Conservation (phyloP, 2,113 vertebrate genomes). For the Rutilus rutilus region DNA sequence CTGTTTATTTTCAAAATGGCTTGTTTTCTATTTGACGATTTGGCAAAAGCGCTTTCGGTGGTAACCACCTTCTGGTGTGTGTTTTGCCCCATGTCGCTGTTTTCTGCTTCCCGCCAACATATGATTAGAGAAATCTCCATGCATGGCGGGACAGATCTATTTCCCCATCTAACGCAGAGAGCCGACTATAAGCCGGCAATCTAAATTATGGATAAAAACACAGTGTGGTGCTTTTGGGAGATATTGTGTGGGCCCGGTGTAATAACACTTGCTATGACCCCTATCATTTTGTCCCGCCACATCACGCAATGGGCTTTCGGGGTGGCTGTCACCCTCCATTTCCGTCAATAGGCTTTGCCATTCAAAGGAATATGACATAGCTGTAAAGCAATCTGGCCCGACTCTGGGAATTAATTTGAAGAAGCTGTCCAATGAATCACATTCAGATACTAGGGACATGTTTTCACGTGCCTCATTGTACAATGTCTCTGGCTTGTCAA, state of each 20-base stretch:
- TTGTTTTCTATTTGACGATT: conserved; percentile 15
- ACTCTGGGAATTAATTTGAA: conserved; percentile 98
- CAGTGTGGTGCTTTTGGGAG: conserved; percentile 73
- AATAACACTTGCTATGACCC: conserved; percentile 94
- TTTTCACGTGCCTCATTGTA: conserved; percentile 60
- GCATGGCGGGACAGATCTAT: conserved; percentile 52
- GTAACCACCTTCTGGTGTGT: conserved; percentile 41
- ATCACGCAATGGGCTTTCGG: conserved; percentile 81
- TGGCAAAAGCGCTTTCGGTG: conserved; percentile 31
- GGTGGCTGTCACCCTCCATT: conserved; percentile 92
- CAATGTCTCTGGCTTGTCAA: conserved; percentile 51
- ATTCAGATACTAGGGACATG: conserved; percentile 86
- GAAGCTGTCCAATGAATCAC: conserved; percentile 92
- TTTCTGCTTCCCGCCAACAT: conserved; percentile 51
- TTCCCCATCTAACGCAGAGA: conserved; percentile 47
- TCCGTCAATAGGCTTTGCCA: conserved; percentile 88
- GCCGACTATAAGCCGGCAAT: conserved; percentile 55
- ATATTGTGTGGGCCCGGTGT: conserved; percentile 87
- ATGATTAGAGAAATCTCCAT: conserved; percentile 60
- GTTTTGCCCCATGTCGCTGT: conserved; percentile 49
- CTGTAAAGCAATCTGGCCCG: conserved; percentile 93
- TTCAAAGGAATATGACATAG: conserved; percentile 94
- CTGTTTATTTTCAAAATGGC: conserved; percentile 21
- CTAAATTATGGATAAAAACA: conserved; percentile 64
- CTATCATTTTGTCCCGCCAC: conserved; percentile 86